Conservation (phyloP, 37 sponge, comb jelly and placozoan species). For the Tethya wilhelma region DNA sequence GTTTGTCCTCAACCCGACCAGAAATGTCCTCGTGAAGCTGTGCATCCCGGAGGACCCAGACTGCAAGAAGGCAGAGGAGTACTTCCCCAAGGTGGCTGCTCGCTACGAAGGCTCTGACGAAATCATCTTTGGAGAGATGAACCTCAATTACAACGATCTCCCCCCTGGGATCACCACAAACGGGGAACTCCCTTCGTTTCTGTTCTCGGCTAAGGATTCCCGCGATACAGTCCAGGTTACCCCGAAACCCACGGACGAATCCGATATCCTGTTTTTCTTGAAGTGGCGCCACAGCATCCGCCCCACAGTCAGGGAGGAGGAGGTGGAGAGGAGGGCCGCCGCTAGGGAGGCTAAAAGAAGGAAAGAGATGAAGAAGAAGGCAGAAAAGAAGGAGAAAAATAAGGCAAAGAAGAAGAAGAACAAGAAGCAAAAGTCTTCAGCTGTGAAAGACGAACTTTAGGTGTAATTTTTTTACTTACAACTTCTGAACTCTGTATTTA, state of each 20-base stretch:
- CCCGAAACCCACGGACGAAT: conserved; percentile 59
- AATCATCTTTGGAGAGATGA: conserved; percentile 59
- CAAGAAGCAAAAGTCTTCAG: no score
- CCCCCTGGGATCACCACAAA: conserved; percentile 22
- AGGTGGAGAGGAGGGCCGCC: conserved; percentile 3
- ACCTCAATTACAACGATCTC: conserved; percentile 59
- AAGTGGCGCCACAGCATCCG: conserved; percentile 19
- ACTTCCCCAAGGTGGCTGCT: conserved; percentile 26
- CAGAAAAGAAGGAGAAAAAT: conserved; percentile 10
- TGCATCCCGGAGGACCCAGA: conserved; percentile 38
- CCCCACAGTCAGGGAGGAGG: conserved; percentile 11
- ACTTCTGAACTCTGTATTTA: no score
- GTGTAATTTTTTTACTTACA: no score
- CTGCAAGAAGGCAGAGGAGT: conserved; percentile 47
- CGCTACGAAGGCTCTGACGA: conserved; percentile 37
- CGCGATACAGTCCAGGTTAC: conserved; percentile 21
- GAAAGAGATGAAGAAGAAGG: background rate
- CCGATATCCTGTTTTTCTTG: conserved; percentile 48
- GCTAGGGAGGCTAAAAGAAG: conserved; percentile 1
- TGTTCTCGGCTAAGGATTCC: conserved; percentile 31
- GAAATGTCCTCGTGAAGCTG: conserved; percentile 48
- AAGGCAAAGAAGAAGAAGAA: no score
- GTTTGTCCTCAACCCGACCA: conserved; percentile 45
- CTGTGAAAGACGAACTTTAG: no score
- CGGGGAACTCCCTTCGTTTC: conserved; percentile 34